A percentile compares a stretch with the other conserved stretches of the same genome.
Evolutionary conservation across 2,113 vertebrate genomes (phyloP).

Genomic region (Rhynchopsitta pachyrhyncha): DNA sequence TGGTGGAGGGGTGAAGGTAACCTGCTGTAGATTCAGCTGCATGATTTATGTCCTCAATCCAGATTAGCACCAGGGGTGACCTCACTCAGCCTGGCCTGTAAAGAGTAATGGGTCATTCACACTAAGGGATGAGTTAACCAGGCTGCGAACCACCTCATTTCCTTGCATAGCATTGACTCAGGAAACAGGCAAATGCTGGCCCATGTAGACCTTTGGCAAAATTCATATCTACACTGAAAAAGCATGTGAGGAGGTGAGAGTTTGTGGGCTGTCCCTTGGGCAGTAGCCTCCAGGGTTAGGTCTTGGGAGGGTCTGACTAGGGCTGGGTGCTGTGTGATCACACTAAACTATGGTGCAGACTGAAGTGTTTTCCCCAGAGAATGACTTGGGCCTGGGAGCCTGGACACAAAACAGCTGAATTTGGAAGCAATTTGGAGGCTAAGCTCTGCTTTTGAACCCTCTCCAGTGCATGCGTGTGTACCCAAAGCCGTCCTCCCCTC

Average conservation of each 20-base stretch:
- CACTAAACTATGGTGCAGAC: not conserved
- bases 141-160: not conserved
- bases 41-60: accelerated
- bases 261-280: not conserved
- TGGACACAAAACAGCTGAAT: not conserved
- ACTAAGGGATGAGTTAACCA: not conserved
- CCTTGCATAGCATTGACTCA: accelerated
- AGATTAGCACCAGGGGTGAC: not conserved
- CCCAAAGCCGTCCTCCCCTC: not conserved
- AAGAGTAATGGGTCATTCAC: not conserved
- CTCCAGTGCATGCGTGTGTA: not conserved
- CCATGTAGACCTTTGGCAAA: not conserved
- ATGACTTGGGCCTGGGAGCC: not conserved
- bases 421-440: not conserved
- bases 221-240: not conserved
- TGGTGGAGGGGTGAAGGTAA: not conserved
- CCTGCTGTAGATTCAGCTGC: not conserved
- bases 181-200: not conserved
- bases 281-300: not conserved
- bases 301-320: not conserved
- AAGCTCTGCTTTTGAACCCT: not conserved
- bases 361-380: accelerated
- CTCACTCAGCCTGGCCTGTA: not conserved
- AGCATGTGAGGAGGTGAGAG: not conserved
- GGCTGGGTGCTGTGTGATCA: not conserved